Evolutionary conservation across 2,797 vertebrate genomes (phyloP).

Genomic region (Masticophis lateralis): DNA sequence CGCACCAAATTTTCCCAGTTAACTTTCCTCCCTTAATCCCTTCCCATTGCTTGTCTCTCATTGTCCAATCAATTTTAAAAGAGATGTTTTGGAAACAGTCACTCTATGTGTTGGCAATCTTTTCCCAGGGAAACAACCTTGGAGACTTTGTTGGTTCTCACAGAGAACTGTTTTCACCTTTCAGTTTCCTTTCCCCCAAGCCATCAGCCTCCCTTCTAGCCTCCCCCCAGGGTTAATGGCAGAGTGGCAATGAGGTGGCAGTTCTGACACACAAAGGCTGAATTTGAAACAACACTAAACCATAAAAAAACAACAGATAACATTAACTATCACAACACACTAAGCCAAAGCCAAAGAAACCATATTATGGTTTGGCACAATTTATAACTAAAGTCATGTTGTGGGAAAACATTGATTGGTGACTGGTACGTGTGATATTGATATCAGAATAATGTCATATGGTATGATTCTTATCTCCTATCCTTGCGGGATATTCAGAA

Average conservation of each 20-base stretch:
- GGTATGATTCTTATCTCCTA: background rate
- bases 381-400: background rate
- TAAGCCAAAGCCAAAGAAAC: background rate
- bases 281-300: background rate
- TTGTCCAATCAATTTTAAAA: background rate
- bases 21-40: background rate
- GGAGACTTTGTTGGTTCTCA: background rate
- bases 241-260: background rate
- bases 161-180: background rate
- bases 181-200: background rate
- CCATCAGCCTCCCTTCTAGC: background rate
- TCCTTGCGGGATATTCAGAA: background rate
- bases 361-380: background rate
- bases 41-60: background rate
- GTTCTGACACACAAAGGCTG: background rate
- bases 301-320: background rate
- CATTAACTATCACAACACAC: background rate
- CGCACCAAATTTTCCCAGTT: background rate
- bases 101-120: background rate
- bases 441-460: background rate
- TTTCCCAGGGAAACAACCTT: background rate
- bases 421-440: background rate
- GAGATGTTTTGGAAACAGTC: background rate
- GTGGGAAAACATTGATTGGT: background rate
- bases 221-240: background rate